Percentiles rank a stretch among this genome's conserved stretches.
Conservation (phyloP, 35 echinoderm and acorn worm species). For the Lytechinus pictus region DNA sequence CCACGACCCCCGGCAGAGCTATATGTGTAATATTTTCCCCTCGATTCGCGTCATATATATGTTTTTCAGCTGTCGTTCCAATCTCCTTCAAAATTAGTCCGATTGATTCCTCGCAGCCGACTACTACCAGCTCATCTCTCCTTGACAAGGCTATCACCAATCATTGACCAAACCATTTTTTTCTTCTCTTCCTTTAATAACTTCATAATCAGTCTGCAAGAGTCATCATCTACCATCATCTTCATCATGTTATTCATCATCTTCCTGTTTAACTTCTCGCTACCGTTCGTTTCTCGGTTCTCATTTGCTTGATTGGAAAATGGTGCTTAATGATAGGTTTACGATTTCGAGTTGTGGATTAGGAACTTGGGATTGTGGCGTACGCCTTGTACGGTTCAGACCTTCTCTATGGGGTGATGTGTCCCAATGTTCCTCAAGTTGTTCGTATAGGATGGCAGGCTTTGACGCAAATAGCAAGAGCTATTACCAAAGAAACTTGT, state of each 20-base stretch:
- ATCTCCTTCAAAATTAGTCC: slow-evolving; percentile 25
- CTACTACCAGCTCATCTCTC: not conserved
- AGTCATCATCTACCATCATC: not conserved
- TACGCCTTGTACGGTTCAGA: not conserved
- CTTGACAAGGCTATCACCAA: slow-evolving; percentile 41
- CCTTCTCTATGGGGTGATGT: not conserved
- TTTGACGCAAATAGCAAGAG: slow-evolving; percentile 49
- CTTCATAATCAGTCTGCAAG: slow-evolving; percentile 37
- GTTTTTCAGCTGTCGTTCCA: slow-evolving; percentile 43
- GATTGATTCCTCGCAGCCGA: slow-evolving; percentile 38
- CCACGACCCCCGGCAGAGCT: slow-evolving; percentile 10
- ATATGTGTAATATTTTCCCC: slow-evolving; percentile 3
- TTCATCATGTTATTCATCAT: slow-evolving; percentile 33
- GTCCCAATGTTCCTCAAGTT: not conserved
- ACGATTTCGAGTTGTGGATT: slow-evolving; percentile 34
- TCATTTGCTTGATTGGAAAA: slow-evolving; percentile 53
- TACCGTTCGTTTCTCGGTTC: slow-evolving; percentile 5
- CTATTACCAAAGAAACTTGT: slow-evolving; percentile 44
- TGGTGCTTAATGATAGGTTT: slow-evolving; percentile 55
- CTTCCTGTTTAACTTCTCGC: slow-evolving; percentile 44
- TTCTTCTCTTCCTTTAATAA: slow-evolving; percentile 35
- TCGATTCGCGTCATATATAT: slow-evolving; percentile 31
- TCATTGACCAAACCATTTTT: not conserved
- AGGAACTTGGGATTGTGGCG: not conserved
- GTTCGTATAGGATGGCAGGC: not conserved